Conservation (phyloP, 1,140 invertebrate species). For the Drosophila neocordata region DNA sequence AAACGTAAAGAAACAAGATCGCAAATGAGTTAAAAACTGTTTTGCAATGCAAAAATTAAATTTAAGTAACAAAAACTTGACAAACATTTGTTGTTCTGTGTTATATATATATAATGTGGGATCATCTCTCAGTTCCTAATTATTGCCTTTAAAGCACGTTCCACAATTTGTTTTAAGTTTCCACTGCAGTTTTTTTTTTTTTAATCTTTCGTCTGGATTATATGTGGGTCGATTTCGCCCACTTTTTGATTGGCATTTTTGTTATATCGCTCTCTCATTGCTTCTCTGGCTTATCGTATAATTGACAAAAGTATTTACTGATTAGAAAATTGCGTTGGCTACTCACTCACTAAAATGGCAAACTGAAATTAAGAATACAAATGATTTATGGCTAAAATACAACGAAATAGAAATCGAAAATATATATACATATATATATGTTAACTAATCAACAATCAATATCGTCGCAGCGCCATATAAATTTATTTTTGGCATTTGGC, state of each 20-base stretch:
- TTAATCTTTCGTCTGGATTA: background rate
- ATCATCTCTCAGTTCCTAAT: background rate
- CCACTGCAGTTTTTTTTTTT: background rate
- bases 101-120: background rate
- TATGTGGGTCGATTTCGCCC: background rate
- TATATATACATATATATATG: background rate
- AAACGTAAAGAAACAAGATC: too few relatives aligned
- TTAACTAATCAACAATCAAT: slow-evolving; percentile 41
- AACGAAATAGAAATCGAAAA: slow-evolving; percentile 12
- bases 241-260: slow-evolving; percentile 3
- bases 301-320: slow-evolving; percentile 59
- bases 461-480: slow-evolving; percentile 27
- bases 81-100: background rate
- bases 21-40: too few relatives aligned
- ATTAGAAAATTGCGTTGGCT: slow-evolving; percentile 32
- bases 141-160: background rate
- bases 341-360: slow-evolving; percentile 4
- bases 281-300: slow-evolving; percentile 46
- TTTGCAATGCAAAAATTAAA: too few relatives aligned
- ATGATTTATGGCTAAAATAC: slow-evolving; percentile 37
- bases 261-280: background rate
- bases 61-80: background rate
- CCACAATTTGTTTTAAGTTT: background rate
- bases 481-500: slow-evolving; percentile 50
- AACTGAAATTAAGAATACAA: slow-evolving; percentile 14